Percentiles rank a stretch among this genome's conserved stretches.
phyloP scores from a whole-genome alignment of 1,140 invertebrate genomes.

The Prorops nasuta region DNA sequence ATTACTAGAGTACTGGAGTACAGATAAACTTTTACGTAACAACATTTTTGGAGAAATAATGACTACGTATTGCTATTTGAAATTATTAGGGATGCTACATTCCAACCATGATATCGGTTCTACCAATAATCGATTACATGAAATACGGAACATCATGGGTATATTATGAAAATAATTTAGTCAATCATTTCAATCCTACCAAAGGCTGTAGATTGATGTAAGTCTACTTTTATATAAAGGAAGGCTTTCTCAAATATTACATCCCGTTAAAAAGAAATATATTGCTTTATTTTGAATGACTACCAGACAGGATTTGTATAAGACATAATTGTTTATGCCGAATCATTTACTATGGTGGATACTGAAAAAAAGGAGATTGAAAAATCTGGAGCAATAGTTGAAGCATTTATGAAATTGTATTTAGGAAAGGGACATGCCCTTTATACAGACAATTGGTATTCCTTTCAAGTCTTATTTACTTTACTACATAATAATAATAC shows the following conservation, averaged over 20 bases:
- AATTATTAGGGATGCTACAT: slow-evolving; percentile 20
- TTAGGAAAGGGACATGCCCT: slow-evolving; percentile 37
- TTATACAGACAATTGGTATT: slow-evolving; percentile 47
- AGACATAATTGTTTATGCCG: slow-evolving; percentile 39
- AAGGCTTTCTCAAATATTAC: slow-evolving; percentile 30
- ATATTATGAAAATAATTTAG: slow-evolving; percentile 4
- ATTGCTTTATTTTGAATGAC: slow-evolving; percentile 23
- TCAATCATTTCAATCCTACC: slow-evolving; percentile 21
- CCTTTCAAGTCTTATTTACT: slow-evolving; percentile 34
- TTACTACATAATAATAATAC: slow-evolving; percentile 18
- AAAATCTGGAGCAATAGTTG: slow-evolving; percentile 38
- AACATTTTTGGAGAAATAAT: slow-evolving; percentile 29
- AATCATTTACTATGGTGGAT: slow-evolving; percentile 6
- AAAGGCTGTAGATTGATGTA: slow-evolving; percentile 25
- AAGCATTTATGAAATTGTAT: slow-evolving; percentile 31
- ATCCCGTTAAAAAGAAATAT: slow-evolving; percentile 27
- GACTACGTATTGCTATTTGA: slow-evolving; percentile 20
- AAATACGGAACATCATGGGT: slow-evolving; percentile 12
- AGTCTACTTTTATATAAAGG: slow-evolving; percentile 29
- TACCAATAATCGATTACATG: slow-evolving; percentile 13
- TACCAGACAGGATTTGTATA: slow-evolving; percentile 39
- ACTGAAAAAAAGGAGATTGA: slow-evolving; percentile 13
- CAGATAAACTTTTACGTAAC: slow-evolving; percentile 19
- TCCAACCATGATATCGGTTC: slow-evolving; percentile 19
- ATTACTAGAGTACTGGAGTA: slow-evolving; percentile 23